phyloP scores from a whole-genome alignment of 92 coral and sea anemone species.

The Desmophyllum pertusum region DNA sequence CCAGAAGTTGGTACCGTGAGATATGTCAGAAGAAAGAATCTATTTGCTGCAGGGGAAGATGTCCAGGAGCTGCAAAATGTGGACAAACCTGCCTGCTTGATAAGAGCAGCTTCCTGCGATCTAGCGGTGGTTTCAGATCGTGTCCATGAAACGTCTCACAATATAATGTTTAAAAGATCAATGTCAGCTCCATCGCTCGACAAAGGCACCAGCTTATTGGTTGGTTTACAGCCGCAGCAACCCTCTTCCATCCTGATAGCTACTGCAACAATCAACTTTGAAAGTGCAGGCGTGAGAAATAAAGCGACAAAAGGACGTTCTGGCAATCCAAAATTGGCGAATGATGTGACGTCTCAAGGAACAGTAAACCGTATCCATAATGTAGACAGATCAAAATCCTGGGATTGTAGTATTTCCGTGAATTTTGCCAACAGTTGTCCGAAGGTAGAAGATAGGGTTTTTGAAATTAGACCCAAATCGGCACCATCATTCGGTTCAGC shows the following conservation, averaged over 20 bases:
- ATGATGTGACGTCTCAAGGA: neutral
- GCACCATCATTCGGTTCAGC: too few species aligned
- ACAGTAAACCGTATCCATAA: neutral
- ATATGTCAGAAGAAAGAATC: neutral
- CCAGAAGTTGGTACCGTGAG: neutral
- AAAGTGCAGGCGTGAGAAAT: too few species aligned
- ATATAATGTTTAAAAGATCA: neutral
- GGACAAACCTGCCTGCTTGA: neutral
- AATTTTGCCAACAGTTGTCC: neutral
- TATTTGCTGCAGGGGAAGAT: neutral
- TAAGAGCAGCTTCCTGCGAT: constrained; percentile 8
- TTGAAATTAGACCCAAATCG: too few species aligned
- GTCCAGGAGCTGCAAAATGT: neutral
- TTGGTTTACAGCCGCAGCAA: neutral
- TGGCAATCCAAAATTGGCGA: too few species aligned
- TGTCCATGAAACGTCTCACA: neutral
- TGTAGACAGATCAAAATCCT: neutral
- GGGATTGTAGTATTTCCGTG: neutral
- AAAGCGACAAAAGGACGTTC: too few species aligned
- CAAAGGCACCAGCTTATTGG: too few species aligned
- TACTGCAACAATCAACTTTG: neutral
- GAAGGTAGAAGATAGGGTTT: neutral
- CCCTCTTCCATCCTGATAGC: neutral
- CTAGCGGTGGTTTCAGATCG: neutral
- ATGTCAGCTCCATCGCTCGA: neutral